A percentile compares a stretch with the other conserved stretches of the same genome.
Evolutionary conservation across 2,113 vertebrate genomes (phyloP).

Genomic region (Fregata magnificens): DNA sequence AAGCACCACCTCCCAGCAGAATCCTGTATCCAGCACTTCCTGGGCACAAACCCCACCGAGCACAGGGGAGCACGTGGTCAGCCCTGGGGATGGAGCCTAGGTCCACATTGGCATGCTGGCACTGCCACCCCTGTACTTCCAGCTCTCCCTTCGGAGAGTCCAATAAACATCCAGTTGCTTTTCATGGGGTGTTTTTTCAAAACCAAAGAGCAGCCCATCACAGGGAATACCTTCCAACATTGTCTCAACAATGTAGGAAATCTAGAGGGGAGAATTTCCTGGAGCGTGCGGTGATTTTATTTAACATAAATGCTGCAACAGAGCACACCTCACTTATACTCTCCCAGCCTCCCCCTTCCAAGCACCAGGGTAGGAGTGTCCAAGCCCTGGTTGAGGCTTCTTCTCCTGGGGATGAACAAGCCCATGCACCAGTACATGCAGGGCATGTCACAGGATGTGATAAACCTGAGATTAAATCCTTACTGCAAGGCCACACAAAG

Average conservation of each 20-base stretch:
- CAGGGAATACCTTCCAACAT: not conserved
- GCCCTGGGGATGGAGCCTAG: rapidly evolving
- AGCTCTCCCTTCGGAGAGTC: not conserved
- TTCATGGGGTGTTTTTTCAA: not conserved
- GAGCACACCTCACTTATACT: not conserved
- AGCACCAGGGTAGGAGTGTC: not conserved
- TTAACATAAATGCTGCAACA: not conserved
- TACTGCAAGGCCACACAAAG: not conserved
- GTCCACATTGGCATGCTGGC: rapidly evolving
- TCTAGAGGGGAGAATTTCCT: not conserved
- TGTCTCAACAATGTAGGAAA: not conserved
- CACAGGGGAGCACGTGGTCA: rapidly evolving
- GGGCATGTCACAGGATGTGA: not conserved
- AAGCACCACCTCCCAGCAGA: not conserved
- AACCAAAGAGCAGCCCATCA: not conserved
- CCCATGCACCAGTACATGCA: not conserved
- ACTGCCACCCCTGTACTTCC: not conserved
- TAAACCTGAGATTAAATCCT: not conserved
- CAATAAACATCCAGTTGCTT: not conserved
- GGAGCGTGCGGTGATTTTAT: rapidly evolving
- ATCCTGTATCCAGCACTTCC: rapidly evolving
- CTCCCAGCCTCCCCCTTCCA: not conserved
- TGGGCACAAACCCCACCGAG: rapidly evolving
- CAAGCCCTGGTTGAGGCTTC: not conserved
- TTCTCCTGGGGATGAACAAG: not conserved